Percentiles rank a stretch among this genome's conserved stretches.
Conservation (phyloP, 35 echinoderm and acorn worm genomes). For the Eucidaris tribuloides region DNA sequence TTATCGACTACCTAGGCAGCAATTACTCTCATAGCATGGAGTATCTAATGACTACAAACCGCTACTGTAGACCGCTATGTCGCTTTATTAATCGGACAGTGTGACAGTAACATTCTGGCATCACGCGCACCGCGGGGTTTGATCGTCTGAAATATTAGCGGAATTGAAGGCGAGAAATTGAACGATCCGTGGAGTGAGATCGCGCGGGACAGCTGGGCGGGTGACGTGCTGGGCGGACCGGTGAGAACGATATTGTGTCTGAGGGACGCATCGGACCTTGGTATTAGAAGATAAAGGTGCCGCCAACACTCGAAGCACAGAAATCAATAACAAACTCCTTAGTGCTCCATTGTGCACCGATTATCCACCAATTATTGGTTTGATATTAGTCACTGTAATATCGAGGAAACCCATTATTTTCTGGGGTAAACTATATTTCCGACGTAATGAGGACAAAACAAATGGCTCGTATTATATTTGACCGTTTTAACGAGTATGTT, state of each 20-base stretch:
- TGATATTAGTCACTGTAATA: too few relatives aligned
- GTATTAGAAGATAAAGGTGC: constrained; percentile 7
- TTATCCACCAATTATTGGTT: constrained; percentile 25
- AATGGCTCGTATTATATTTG: too few relatives aligned
- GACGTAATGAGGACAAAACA: too few relatives aligned
- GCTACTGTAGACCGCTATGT: neutral
- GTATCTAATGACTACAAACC: neutral
- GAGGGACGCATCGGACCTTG: constrained; percentile 1
- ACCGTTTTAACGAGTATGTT: too few relatives aligned
- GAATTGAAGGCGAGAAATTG: constrained; percentile 30
- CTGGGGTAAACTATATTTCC: too few relatives aligned
- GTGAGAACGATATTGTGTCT: constrained; percentile 21
- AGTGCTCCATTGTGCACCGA: neutral
- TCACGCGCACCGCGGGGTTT: neutral
- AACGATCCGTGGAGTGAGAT: neutral
- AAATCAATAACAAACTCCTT: neutral
- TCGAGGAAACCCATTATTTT: too few relatives aligned
- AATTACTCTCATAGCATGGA: constrained; percentile 21
- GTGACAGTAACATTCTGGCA: neutral
- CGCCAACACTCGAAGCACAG: neutral
- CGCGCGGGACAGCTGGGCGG: neutral
- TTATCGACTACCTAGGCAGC: neutral
- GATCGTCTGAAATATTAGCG: neutral
- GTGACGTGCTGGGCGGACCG: neutral
- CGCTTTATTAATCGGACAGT: neutral